A percentile compares a stretch with the other conserved stretches of the same genome.
phyloP scores from a whole-genome alignment of 1,140 invertebrate genomes.

The Atta texana region DNA sequence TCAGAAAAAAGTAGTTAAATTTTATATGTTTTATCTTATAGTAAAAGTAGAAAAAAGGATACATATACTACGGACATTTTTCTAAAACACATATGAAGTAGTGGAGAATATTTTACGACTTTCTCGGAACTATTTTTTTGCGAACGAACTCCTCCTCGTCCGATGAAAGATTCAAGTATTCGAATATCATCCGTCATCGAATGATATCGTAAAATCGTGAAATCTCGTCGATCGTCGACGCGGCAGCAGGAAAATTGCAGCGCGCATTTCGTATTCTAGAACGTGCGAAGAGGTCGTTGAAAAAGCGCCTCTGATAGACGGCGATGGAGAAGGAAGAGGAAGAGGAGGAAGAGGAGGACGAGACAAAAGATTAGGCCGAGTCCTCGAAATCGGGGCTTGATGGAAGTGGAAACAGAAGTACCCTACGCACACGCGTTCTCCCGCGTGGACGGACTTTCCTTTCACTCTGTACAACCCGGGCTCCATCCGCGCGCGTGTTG shows the following conservation, averaged over 20 bases:
- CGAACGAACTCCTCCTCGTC: neutral
- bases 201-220: conserved; percentile 7
- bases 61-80: neutral
- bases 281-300: conserved; percentile 67
- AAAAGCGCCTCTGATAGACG: conserved; percentile 68
- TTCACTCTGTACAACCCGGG: conserved; percentile 66
- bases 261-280: conserved; percentile 55
- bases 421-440: conserved; percentile 67
- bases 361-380: conserved; percentile 80
- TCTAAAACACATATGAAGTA: neutral
- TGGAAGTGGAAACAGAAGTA: conserved; percentile 74
- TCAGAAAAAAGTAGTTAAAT: conserved; percentile 5
- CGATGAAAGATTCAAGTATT: neutral
- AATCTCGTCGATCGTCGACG: neutral
- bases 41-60: neutral
- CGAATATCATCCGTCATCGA: neutral
- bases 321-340: conserved; percentile 65
- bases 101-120: neutral
- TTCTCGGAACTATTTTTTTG: neutral
- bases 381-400: conserved; percentile 72
- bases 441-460: conserved; percentile 65
- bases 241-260: conserved; percentile 31
- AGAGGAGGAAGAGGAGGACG: conserved; percentile 61
- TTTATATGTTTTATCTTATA: neutral
- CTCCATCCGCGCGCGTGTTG: conserved; percentile 29